A percentile compares a stretch with the other conserved stretches of the same genome.
These are phyloP conservation scores for Amphipyra tragopoginis DNA, from an alignment of 2,888 invertebrate species.

Conservation along the genomic window DNA sequence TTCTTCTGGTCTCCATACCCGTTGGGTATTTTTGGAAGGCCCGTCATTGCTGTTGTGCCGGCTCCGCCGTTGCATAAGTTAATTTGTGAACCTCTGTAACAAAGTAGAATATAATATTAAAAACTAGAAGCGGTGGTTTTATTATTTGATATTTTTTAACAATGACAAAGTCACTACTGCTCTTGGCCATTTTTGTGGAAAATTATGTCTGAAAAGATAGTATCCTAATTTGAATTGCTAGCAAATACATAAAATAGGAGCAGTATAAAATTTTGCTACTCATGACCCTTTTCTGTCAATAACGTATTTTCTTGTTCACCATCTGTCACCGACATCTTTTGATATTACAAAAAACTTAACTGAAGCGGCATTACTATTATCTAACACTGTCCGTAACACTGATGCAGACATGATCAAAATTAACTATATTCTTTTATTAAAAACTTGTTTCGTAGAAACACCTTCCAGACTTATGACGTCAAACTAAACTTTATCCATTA, in stretches of 20 bases:
- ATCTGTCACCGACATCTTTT: conserved; percentile 17
- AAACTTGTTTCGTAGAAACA: background rate
- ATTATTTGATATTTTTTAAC: background rate
- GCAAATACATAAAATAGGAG: background rate
- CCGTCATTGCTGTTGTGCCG: conserved; percentile 83
- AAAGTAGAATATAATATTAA: conserved; percentile 17
- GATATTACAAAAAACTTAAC: conserved; percentile 6
- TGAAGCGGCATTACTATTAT: background rate
- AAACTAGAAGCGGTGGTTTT: background rate
- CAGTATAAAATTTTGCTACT: conserved; percentile 4
- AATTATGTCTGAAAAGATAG: no score
- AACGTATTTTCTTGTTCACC: conserved; percentile 11
- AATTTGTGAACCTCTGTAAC: conserved; percentile 92
- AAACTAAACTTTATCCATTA: background rate
- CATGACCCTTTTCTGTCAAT: background rate
- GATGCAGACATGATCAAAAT: background rate
- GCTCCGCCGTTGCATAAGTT: conserved; percentile 93
- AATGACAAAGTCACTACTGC: no score
- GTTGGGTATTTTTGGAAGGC: conserved; percentile 93
- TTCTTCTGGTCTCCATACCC: conserved; percentile 93
- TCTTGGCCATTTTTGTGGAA: no score
- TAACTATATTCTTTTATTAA: background rate
- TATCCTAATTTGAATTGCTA: no score
- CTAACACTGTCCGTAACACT: background rate
- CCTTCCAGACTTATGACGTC: background rate